Evolutionary conservation across 2,888 invertebrate genomes (phyloP).

Genomic region (Cotesia congregata): DNA sequence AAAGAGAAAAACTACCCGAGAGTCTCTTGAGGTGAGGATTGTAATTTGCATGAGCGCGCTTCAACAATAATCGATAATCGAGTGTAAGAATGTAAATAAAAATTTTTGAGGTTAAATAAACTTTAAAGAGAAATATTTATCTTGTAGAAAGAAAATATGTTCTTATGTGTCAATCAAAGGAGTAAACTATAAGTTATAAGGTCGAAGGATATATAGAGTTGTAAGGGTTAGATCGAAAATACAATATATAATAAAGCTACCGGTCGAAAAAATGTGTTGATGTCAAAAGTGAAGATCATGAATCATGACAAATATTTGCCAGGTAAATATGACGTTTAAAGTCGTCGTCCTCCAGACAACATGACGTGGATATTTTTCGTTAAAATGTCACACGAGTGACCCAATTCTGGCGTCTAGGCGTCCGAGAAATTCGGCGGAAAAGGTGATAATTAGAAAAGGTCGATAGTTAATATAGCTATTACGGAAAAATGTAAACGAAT

Average conservation of each 20-base stretch:
- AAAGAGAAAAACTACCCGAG: no score
- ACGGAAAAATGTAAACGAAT: not conserved
- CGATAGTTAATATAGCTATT: not conserved
- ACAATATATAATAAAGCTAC: not conserved
- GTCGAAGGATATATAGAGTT: not conserved
- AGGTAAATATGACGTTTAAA: not conserved
- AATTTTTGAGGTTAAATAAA: not conserved
- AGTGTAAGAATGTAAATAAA: not conserved
- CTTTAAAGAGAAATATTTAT: not conserved
- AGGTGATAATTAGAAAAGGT: not conserved
- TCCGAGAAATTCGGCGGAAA: not conserved
- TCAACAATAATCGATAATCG: no score
- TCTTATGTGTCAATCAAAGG: not conserved
- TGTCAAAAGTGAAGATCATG: no score
- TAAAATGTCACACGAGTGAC: not conserved
- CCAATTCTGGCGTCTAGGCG: not conserved
- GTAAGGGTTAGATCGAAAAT: not conserved
- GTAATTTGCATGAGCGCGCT: no score
- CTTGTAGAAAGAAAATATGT: not conserved
- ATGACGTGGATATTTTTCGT: not conserved
- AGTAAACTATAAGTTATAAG: not conserved
- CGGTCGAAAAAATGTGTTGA: not conserved
- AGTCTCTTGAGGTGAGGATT: no score
- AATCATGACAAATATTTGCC: conserved; percentile 9
- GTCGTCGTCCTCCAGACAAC: not conserved